phyloP scores from a whole-genome alignment of 2,797 vertebrate genomes.

The Moxostoma hubbsi region DNA sequence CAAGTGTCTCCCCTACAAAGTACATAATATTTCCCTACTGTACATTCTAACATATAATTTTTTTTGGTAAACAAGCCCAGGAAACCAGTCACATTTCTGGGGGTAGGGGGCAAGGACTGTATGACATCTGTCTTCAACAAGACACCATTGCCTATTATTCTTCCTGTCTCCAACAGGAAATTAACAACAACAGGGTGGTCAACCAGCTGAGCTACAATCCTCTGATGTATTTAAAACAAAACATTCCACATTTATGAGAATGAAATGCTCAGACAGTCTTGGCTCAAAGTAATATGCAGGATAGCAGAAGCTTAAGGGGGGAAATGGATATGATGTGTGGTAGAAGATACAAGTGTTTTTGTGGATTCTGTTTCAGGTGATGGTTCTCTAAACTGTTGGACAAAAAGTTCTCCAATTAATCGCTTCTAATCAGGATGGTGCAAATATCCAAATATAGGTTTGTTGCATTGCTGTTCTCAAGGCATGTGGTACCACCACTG shows the following conservation, averaged over 20 bases:
- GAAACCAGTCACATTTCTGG: constrained; percentile 1
- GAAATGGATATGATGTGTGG: constrained; percentile 9
- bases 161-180: constrained; percentile 27
- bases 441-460: background rate
- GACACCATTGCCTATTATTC: constrained; percentile 29
- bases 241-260: background rate
- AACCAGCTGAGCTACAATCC: constrained; percentile 23
- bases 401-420: background rate
- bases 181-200: constrained; percentile 17
- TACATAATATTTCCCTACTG: background rate
- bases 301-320: background rate
- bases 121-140: constrained; percentile 1
- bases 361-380: constrained; percentile 33
- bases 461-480: too few relatives aligned
- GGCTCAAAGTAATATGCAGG: background rate
- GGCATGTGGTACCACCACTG: too few relatives aligned
- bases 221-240: constrained; percentile 15
- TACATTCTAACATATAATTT: background rate
- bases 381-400: too few relatives aligned
- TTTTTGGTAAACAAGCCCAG: background rate
- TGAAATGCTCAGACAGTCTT: background rate
- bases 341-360: constrained; percentile 3
- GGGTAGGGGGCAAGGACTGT: constrained; percentile 7
- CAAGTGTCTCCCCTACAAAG: background rate
- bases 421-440: background rate